Evolutionary conservation across 2,113 vertebrate genomes (phyloP), one percentile per base, ranked within the genome.

Genomic region (Nyctereutes procyonoides): DNA sequence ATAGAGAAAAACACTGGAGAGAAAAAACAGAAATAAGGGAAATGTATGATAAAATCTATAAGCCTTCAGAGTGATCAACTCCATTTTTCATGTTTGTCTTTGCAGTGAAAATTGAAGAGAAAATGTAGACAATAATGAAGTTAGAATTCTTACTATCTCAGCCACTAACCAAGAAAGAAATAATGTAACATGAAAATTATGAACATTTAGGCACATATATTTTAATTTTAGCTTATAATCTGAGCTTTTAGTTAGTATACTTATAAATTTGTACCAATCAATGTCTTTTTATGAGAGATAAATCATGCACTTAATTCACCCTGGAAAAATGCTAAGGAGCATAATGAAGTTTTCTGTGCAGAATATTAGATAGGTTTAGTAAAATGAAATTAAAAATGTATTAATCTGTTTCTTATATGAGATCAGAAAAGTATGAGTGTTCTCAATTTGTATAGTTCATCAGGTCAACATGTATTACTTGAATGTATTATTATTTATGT

Each of bases 391-490:
- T 90, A 71, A 76, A 94, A 84, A 60, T 88, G 5, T 32, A 83
- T 73, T 73, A 60, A n/a, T 56, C 24, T 90, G 26, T 67, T 88
- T 95, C 28, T 71, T 19, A 51, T 56, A 55, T 69, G 28, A 87
- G 51, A 67, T 53, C n/a, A 60, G 19, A 82, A 95, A 88, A 91
- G 14, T 28, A 17, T 65, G 85, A 94, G 3, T 62, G 30, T 35
- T 84, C 60, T 90, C 96, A 79, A 74, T 80, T 93, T 95, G 88
- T 92, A 90, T 96, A 93, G 24, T 93, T 94, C 30, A 83, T 38
- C 5, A 95, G 35, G n/a, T 85, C 62, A 69, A n/a, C 20, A 53
- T 43, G 2, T 56, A 60, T 55, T 65, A 56, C 35, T 9, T 10
- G 85, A 74, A 71, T 89, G 60, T 26, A n/a, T 76, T 58, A 16